Percentiles rank a stretch among this genome's conserved stretches.
Evolutionary conservation across 2,113 vertebrate species (phyloP).

Genomic region (Butorides virescens): DNA sequence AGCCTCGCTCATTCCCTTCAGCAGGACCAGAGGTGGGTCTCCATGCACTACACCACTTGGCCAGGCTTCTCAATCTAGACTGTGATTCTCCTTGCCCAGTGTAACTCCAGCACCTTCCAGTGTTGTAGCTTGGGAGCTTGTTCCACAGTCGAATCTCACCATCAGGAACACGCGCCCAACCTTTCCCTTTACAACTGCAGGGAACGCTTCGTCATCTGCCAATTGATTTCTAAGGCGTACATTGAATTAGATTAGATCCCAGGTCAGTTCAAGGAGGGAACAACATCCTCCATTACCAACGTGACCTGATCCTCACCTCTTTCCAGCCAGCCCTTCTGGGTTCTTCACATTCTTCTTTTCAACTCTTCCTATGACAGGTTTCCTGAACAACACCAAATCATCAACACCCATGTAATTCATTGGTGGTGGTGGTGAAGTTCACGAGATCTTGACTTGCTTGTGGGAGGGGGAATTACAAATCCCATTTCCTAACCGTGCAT

Average conservation of each 20-base stretch:
- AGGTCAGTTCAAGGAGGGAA: background rate
- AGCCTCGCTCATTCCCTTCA: background rate
- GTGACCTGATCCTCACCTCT: background rate
- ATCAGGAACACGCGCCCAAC: background rate
- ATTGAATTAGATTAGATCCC: background rate
- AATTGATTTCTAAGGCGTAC: background rate
- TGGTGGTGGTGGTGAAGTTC: background rate
- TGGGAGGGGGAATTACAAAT: background rate
- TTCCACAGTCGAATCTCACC: background rate
- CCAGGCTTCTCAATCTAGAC: background rate
- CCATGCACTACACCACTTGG: accelerated
- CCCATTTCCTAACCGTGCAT: background rate
- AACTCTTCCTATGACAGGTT: background rate
- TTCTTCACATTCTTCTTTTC: background rate
- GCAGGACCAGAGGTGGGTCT: background rate
- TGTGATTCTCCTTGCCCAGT: background rate
- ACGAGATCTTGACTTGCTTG: background rate
- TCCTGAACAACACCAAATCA: background rate
- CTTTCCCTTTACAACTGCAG: background rate
- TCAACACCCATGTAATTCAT: background rate
- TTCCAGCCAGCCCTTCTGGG: background rate
- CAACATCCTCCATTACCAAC: background rate
- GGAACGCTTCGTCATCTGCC: background rate
- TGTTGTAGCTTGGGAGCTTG: background rate
- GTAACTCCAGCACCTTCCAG: background rate